phyloP scores from a whole-genome alignment of 2,797 vertebrate genomes.

The Acrocephalus scirpaceus region DNA sequence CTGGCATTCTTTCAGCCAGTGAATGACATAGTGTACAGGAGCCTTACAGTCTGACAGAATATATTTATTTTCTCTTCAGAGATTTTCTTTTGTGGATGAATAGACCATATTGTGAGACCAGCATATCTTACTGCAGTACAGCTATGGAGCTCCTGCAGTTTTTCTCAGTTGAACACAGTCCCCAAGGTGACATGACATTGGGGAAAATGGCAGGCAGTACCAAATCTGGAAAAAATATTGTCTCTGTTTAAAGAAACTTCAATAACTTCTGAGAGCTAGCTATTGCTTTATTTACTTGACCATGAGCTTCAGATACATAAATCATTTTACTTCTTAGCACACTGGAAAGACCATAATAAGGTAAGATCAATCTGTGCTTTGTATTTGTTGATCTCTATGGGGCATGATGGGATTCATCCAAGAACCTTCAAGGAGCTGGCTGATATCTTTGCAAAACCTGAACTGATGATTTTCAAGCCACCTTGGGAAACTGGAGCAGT shows the following conservation, averaged over 20 bases:
- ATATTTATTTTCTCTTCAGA: background rate
- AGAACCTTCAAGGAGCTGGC: background rate
- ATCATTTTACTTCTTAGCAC: background rate
- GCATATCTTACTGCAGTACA: background rate
- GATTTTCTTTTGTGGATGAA: background rate
- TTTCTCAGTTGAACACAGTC: background rate
- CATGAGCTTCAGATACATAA: background rate
- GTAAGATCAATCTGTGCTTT: background rate
- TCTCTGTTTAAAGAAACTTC: background rate
- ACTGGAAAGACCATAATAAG: background rate
- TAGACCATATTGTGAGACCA: background rate
- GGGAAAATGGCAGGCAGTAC: background rate
- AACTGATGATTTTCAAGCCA: accelerated
- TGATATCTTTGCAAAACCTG: background rate
- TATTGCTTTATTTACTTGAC: background rate
- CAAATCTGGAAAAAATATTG: background rate
- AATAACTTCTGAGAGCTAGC: background rate
- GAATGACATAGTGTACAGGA: background rate
- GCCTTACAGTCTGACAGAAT: background rate
- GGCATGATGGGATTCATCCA: background rate
- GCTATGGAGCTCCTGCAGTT: background rate
- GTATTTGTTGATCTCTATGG: background rate
- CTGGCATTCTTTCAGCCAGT: background rate
- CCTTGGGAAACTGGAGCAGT: background rate
- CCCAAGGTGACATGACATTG: background rate